phyloP scores from a whole-genome alignment of 2,113 vertebrate species.

The Rhinoderma darwinii region DNA sequence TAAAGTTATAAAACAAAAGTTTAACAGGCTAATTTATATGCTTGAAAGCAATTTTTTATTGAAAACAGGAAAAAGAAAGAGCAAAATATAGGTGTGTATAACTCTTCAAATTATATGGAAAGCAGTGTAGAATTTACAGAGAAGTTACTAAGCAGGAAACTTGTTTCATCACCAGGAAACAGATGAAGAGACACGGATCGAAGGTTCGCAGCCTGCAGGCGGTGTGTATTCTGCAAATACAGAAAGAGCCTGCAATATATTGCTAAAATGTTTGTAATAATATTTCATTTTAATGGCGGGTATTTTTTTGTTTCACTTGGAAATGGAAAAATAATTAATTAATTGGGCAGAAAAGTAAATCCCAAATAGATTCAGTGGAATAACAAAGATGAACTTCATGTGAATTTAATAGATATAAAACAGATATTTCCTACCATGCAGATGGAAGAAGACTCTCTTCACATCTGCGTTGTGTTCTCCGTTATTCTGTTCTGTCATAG shows the following conservation, averaged over 20 bases:
- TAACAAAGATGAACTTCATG: too few relatives aligned
- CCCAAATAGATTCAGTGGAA: too few relatives aligned
- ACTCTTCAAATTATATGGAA: slow-evolving; percentile 11
- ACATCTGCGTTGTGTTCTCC: too few relatives aligned
- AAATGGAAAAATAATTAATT: not conserved
- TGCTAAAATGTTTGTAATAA: not conserved
- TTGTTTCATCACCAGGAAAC: slow-evolving; percentile 40
- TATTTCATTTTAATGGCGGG: not conserved
- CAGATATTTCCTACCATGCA: too few relatives aligned
- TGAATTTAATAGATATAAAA: too few relatives aligned
- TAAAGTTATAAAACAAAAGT: not conserved
- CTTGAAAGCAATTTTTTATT: not conserved
- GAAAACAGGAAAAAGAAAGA: not conserved
- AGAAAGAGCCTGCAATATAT: not conserved
- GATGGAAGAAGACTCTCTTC: too few relatives aligned
- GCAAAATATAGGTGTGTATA: not conserved
- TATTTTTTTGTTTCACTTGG: not conserved
- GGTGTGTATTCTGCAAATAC: not conserved
- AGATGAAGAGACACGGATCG: not conserved
- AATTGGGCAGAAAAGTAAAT: too few relatives aligned
- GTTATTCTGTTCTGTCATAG: too few relatives aligned
- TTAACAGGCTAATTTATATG: not conserved
- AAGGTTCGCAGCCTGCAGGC: not conserved
- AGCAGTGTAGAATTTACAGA: not conserved
- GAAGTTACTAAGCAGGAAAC: slow-evolving; percentile 43